phyloP scores from a whole-genome alignment of 2,797 vertebrate species.

The Rhinoraja longicauda region DNA sequence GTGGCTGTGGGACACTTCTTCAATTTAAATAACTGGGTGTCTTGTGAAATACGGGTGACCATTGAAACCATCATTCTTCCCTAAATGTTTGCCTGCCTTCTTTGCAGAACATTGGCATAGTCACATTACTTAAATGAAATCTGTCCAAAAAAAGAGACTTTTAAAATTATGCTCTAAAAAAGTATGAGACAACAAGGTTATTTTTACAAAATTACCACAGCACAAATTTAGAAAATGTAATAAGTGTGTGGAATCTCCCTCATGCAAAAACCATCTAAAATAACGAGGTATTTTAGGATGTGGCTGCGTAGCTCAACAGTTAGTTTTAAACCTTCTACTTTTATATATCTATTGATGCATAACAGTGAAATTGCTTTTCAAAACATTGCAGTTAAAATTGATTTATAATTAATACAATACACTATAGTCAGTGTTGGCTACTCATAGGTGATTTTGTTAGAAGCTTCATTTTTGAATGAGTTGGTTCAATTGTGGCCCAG shows the following conservation, averaged over 20 bases:
- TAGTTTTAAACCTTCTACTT: background rate
- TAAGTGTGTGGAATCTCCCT: background rate
- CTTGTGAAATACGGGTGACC: background rate
- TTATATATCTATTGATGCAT: background rate
- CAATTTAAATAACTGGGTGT: background rate
- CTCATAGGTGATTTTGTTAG: no score
- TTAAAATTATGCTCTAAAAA: background rate
- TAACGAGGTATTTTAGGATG: constrained; percentile 20
- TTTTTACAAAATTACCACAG: constrained; percentile 17
- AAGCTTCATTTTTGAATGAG: background rate
- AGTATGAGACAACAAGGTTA: no score
- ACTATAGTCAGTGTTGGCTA: background rate
- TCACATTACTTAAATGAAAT: background rate
- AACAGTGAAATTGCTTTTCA: background rate
- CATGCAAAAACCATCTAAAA: background rate
- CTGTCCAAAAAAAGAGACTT: background rate
- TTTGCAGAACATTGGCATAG: background rate
- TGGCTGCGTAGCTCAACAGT: background rate
- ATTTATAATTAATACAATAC: background rate
- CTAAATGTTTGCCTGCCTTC: background rate
- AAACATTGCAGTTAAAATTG: background rate
- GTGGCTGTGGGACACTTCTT: background rate
- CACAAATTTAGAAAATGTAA: constrained; percentile 25
- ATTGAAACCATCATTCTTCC: background rate
- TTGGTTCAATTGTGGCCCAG: no score